Evolutionary conservation across 2,888 invertebrate genomes (phyloP).

Genomic region (Scaptomyza flava): DNA sequence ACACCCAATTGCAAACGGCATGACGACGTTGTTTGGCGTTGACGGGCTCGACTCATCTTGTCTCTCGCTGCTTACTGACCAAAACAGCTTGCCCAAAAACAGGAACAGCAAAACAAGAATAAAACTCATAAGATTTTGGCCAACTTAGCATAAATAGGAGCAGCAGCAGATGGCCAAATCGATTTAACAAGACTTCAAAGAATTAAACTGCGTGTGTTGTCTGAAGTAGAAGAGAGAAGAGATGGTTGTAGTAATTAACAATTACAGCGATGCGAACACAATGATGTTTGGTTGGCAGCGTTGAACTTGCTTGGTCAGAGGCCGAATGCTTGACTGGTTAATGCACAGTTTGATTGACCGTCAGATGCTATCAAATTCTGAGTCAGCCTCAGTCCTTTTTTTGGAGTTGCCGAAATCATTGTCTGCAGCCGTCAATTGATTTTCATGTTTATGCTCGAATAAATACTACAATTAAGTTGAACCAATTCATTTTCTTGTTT

Average conservation of each 20-base stretch:
- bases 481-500: not conserved
- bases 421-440: constrained; percentile 31
- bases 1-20: constrained; percentile 55
- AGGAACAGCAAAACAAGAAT: constrained; percentile 28
- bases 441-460: constrained; percentile 56
- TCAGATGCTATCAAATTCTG: constrained; percentile 59
- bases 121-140: constrained; percentile 54
- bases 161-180: constrained; percentile 37
- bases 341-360: constrained; percentile 66
- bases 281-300: constrained; percentile 1
- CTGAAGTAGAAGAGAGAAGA: constrained; percentile 9
- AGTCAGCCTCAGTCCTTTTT: constrained; percentile 12
- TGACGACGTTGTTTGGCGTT: constrained; percentile 70
- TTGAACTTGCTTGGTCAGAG: constrained; percentile 31
- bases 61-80: constrained; percentile 42
- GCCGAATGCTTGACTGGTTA: constrained; percentile 53
- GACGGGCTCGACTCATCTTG: constrained; percentile 46
- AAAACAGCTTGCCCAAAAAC: constrained; percentile 65
- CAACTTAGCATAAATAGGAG: constrained; percentile 57
- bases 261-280: constrained; percentile 70
- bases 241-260: constrained; percentile 71
- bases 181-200: constrained; percentile 1
- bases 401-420: constrained; percentile 6
- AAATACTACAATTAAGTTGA: constrained; percentile 55
- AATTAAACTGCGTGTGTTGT: constrained; percentile 39